These are phyloP conservation scores for Triplophysa dalaica DNA, from an alignment of 2,113 vertebrate species.

Conservation along the genomic window DNA sequence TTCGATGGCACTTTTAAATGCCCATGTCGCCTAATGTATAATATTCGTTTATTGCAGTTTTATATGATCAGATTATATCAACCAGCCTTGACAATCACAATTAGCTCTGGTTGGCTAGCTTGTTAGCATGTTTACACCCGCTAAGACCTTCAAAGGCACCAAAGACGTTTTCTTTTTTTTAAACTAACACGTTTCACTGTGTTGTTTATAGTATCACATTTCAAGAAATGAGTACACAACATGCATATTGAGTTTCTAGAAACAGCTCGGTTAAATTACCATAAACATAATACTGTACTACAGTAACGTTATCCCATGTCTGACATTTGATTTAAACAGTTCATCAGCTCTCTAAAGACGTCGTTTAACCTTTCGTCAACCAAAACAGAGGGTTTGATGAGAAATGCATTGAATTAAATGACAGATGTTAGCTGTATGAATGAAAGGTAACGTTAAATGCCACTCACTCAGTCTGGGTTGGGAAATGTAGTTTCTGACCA, in stretches of 20 bases:
- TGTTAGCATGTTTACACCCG: conserved; percentile 21
- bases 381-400: neutral
- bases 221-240: neutral
- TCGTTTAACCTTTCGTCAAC: neutral
- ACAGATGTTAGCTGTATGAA: conserved; percentile 5
- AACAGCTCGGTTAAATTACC: neutral
- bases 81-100: neutral
- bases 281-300: neutral
- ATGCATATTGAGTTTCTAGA: neutral
- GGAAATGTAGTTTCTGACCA: conserved; percentile 80
- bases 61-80: neutral
- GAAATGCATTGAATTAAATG: neutral
- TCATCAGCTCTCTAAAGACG: neutral
- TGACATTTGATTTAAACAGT: neutral
- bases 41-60: neutral
- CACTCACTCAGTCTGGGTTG: conserved; percentile 79
- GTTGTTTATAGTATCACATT: neutral
- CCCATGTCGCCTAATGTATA: neutral
- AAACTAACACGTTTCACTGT: neutral
- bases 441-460: neutral
- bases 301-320: neutral
- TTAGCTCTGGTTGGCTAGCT: neutral
- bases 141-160: conserved; percentile 3
- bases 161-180: neutral
- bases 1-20: neutral